These are phyloP conservation scores for Nemotelus pantherinus DNA, from an alignment of 2,888 invertebrate genomes.

Conservation along the genomic window DNA sequence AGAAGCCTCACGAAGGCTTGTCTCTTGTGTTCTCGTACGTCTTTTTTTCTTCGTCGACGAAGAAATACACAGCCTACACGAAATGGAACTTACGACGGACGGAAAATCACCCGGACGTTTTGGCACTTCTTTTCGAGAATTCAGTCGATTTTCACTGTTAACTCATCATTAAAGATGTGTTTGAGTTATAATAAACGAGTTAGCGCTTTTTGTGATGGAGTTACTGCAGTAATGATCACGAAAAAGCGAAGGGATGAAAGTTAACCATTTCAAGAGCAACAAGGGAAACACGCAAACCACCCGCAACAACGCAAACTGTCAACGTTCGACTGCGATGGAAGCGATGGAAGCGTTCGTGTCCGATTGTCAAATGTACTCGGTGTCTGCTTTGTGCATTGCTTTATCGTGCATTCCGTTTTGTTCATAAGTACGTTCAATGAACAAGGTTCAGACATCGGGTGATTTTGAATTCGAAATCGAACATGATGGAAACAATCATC, in stretches of 20 bases:
- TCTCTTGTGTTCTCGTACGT: background rate
- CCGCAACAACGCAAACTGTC: slow-evolving; percentile 31
- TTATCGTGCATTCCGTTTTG: background rate
- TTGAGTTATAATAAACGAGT: background rate
- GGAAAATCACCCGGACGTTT: slow-evolving; percentile 29
- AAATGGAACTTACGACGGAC: slow-evolving; percentile 3
- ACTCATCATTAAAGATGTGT: background rate
- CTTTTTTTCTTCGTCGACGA: background rate
- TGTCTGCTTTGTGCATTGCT: background rate
- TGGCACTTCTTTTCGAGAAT: background rate
- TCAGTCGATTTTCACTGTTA: slow-evolving; percentile 2
- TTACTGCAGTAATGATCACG: background rate
- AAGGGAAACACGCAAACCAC: slow-evolving; percentile 8
- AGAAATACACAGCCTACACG: background rate
- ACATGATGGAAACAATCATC: no score
- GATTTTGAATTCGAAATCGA: no score
- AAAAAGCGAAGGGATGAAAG: background rate
- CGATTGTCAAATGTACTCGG: slow-evolving; percentile 15
- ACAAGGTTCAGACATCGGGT: background rate
- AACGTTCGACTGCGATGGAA: slow-evolving; percentile 25
- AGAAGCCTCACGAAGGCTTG: slow-evolving; percentile 13
- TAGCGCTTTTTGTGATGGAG: background rate
- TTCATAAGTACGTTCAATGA: slow-evolving; percentile 2
- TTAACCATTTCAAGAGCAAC: background rate
- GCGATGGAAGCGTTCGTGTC: slow-evolving; percentile 7